Conservation (phyloP, 2,797 vertebrate genomes). For the Triplophysa yarkandensis region DNA sequence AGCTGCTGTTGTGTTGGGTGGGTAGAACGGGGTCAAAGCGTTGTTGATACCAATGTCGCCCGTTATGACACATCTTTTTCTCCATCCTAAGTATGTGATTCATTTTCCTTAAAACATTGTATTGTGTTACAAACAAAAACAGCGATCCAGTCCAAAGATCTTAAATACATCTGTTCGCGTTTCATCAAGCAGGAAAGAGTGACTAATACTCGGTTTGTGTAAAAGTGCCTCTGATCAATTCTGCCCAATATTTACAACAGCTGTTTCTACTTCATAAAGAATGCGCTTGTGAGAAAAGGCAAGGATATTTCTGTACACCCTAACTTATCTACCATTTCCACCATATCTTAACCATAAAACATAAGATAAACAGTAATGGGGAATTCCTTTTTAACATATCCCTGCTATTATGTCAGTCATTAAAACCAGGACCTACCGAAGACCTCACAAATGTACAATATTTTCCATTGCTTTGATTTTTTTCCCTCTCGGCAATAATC, state of each 20-base stretch:
- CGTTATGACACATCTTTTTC: constrained; percentile 11
- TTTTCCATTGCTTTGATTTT: constrained; percentile 53
- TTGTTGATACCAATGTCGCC: constrained; percentile 3
- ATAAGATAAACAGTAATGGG: constrained; percentile 17
- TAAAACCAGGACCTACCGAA: constrained; percentile 45
- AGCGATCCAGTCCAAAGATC: constrained; percentile 43
- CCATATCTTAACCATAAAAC: constrained; percentile 17
- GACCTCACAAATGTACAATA: constrained; percentile 41
- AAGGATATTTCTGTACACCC: constrained; percentile 37
- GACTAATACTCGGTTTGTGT: constrained; percentile 48
- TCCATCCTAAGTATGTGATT: neutral
- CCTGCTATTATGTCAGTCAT: constrained; percentile 44
- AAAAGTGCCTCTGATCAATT: constrained; percentile 51
- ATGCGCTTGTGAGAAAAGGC: constrained; percentile 44
- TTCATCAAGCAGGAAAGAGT: constrained; percentile 53
- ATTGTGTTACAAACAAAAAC: constrained; percentile 35
- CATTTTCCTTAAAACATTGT: constrained; percentile 22
- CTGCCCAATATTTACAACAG: constrained; percentile 56
- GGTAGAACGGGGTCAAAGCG: neutral
- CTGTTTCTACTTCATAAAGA: constrained; percentile 47
- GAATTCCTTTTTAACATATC: constrained; percentile 28
- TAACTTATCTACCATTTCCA: constrained; percentile 14
- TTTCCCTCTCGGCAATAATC: constrained; percentile 40
- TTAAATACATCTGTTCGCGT: constrained; percentile 41
- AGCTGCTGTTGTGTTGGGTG: neutral